Evolutionary conservation across 2,888 invertebrate genomes (phyloP), one percentile per base, ranked within the genome.

Genomic region (Euzetes globulus): DNA sequence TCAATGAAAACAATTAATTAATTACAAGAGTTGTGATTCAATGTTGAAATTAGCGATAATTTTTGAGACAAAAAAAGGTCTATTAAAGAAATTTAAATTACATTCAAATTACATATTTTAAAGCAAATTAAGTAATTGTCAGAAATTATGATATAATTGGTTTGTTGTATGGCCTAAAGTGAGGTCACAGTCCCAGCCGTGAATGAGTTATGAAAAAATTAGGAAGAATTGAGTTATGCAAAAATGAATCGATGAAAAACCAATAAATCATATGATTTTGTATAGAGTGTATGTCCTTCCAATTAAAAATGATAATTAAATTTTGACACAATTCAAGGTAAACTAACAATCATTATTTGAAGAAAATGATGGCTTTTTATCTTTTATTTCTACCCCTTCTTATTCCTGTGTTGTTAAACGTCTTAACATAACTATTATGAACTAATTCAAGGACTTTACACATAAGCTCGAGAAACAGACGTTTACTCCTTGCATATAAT

Each of bases 291-390:
- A 17, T 33, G 63, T 63, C 63, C 63, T 60, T 63, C 63, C 63
- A 63, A 63, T 63, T 63, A 63, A 63, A 63, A 55, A 63, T 29
- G 33, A 63, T 63, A 63, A 63, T 63, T 63, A 63, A 33, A 22
- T 63, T 63, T 63, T 33, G 63, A 63, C 29, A 63, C 33, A 63
- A 63, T 33, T n/a, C 63, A 63, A 63, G 63, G 7, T 33, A 52
- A 41, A 5, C 55, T 55, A 55, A 55, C 55, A 63, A 33, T 63
- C 33, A 63, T 63, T 63, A 63, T 33, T 33, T 41, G 41, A 41
- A 37, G 15, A 63, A 63, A 33, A 33, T 63, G 63, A 63, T 33
- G 63, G n/a, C 37, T 63, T 33, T 25, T 25, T 55, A 13, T 13
- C 9, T 17, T 15, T 47, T 4, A 55, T 19, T 50, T 19, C 19